Conservation (phyloP, 2,797 vertebrate genomes). For the Microctenopoma stevenorrisi region DNA sequence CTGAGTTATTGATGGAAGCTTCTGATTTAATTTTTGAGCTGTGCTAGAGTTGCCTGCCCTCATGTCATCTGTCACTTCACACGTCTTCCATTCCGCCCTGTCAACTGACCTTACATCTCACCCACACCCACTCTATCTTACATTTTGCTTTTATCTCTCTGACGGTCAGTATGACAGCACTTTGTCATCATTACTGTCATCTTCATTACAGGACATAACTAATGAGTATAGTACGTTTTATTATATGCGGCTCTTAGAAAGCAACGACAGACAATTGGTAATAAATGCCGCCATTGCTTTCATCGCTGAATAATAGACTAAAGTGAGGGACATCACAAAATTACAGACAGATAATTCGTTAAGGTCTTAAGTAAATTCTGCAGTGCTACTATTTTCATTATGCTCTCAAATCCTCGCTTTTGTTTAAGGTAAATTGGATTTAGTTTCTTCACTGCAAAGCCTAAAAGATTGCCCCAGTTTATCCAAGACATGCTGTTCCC, state of each 20-base stretch:
- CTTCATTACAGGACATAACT: background rate
- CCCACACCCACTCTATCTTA: background rate
- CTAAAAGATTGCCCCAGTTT: conserved; percentile 15
- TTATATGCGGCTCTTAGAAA: conserved; percentile 18
- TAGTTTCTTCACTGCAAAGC: conserved; percentile 20
- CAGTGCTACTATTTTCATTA: no score
- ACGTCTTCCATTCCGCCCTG: conserved; percentile 3
- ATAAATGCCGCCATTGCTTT: conserved; percentile 12
- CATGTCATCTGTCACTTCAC: conserved; percentile 20
- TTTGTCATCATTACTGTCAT: background rate
- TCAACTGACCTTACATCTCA: conserved; percentile 1
- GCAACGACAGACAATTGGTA: background rate
- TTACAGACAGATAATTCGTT: no score
- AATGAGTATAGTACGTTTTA: background rate
- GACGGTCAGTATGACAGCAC: background rate
- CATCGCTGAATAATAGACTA: background rate
- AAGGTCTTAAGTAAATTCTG: background rate
- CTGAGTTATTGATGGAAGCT: background rate
- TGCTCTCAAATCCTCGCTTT: no score
- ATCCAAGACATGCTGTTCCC: conserved; percentile 24
- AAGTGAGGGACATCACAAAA: no score
- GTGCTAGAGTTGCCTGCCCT: conserved; percentile 9
- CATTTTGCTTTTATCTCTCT: background rate
- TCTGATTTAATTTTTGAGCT: conserved; percentile 12
- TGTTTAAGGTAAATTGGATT: conserved; percentile 34